A percentile compares a stretch with the other conserved stretches of the same genome.
phyloP scores from a whole-genome alignment of 2,113 vertebrate species.

The Ibidorhyncha struthersii region DNA sequence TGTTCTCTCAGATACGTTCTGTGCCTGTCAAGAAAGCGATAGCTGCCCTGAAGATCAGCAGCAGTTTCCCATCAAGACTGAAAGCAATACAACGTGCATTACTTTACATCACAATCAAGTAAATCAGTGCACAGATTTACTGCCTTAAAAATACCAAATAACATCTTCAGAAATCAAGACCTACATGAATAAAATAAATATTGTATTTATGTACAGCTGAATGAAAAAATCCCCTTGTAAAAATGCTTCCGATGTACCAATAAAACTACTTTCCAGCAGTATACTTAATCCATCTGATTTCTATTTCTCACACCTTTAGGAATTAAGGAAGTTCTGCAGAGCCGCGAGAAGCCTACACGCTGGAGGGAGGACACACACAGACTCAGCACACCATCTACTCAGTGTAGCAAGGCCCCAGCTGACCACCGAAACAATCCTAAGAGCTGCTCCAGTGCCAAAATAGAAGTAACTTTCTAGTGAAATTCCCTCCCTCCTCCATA shows the following conservation, averaged over 20 bases:
- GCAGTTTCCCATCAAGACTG: not conserved
- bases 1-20: not conserved
- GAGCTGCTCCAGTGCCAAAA: not conserved
- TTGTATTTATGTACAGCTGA: not conserved
- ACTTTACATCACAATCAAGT: not conserved
- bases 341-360: not conserved
- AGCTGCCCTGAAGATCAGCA: not conserved
- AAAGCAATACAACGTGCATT: not conserved
- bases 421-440: not conserved
- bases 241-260: not conserved
- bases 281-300: not conserved
- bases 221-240: not conserved
- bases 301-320: fast-evolving
- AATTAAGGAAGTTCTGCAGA: not conserved
- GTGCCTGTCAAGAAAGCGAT: not conserved
- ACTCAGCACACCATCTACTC: fast-evolving
- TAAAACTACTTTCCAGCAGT: not conserved
- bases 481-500: not conserved
- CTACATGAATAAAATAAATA: not conserved
- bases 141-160: not conserved
- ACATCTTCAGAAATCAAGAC: not conserved
- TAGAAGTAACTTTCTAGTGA: not conserved
- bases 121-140: not conserved
- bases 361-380: fast-evolving
- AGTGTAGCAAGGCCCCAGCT: fast-evolving